Base-by-base conservation (phyloP, 1,140 invertebrate species). In the Aricia agestis region DNA sequence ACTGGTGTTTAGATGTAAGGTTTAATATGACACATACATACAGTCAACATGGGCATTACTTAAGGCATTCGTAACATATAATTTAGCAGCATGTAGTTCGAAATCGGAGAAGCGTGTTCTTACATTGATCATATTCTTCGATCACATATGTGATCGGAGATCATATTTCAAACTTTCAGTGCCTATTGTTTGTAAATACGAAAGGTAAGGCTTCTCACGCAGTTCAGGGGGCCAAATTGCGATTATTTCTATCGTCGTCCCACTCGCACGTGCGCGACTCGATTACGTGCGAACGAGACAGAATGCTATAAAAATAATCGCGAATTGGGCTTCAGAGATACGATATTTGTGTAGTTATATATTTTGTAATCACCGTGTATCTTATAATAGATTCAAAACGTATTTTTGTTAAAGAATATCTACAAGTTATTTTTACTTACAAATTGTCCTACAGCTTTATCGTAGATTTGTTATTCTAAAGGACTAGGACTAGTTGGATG, bases 181-280 rank as follows among this genome's bases (percentile, higher is more conserved):
- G 83, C 81, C 84, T 88, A 82, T 85, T 82, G 72, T 84, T 84
- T 85, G 79, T 84, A 84, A 78, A 83, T 80, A 80, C 78, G 71
- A 78, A 77, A 74, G 72, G 72, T 81, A 80, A 76, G 78, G 73
- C 73, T 75, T 75, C 65, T 52, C 45, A 15, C 45, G 45, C 45
- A 52, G 45, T 52, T 15, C 45, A 52, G 45, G 45, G 45, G 45
- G 45, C 45, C 45, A 52, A 52, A 13, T 52, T 15, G 13, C 45
- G 45, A 58, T 52, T 52, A 52, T 52, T 52, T 52, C 36, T 73
- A 59, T 67, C 69, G 45, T 9, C 9, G 11, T 52, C 45, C 11
- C 45, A 52, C 45, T 52, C 45, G 45, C 45, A 52, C 45, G 1
- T 0, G 13, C 13, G 6, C 45, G 45, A 52, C 9, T 1, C 11